phyloP scores from a whole-genome alignment of 1,140 invertebrate genomes.

The Brachystomella parvula region DNA sequence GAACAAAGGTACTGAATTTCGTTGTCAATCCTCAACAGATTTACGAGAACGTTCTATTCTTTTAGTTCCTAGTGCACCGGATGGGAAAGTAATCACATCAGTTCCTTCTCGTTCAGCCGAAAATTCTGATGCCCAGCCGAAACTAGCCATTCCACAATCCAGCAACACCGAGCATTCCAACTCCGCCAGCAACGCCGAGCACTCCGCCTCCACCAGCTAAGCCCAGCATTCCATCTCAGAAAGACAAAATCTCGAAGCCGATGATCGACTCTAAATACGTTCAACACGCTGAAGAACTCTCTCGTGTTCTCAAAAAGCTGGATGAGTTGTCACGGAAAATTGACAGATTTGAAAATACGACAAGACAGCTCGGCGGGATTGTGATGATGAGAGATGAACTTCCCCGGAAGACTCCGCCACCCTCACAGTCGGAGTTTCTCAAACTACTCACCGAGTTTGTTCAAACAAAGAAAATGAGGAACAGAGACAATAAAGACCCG shows the following conservation, averaged over 20 bases:
- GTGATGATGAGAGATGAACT: slow-evolving; percentile 29
- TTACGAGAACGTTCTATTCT: too few species aligned
- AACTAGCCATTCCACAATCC: slow-evolving; percentile 2
- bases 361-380: slow-evolving; percentile 32
- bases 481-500: neutral
- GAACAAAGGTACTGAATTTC: slow-evolving; percentile 13
- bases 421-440: slow-evolving; percentile 3
- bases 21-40: neutral
- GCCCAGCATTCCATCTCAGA: neutral
- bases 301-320: slow-evolving; percentile 28
- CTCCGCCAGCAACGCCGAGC: neutral
- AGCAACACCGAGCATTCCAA: neutral
- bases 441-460: neutral
- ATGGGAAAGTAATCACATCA: neutral
- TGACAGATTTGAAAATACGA: slow-evolving; percentile 36
- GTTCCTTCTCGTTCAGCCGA: neutral
- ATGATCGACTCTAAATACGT: slow-evolving; percentile 25
- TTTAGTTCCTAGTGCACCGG: too few species aligned
- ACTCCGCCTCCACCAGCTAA: neutral
- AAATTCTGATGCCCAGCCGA: too few species aligned
- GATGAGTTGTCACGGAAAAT: slow-evolving; percentile 32
- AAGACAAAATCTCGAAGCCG: neutral
- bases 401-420: neutral
- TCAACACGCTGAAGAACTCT: slow-evolving; percentile 24
- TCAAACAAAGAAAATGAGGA: neutral